Evolutionary conservation across 2,888 invertebrate genomes (phyloP), one percentile per base, ranked within the genome.

Genomic region (Drosophila hamatofila): DNA sequence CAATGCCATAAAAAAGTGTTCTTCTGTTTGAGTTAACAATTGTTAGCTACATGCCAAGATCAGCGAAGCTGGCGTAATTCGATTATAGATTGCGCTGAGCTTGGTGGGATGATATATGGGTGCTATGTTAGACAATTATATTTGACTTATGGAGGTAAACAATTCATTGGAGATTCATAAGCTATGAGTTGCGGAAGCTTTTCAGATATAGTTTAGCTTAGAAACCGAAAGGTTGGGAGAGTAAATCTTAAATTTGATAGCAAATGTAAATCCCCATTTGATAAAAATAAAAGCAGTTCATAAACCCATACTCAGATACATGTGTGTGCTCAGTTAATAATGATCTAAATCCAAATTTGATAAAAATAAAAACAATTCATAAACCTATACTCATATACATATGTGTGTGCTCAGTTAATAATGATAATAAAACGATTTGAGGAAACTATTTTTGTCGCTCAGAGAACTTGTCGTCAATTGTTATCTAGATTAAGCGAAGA

Each of bases 21-120:
- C 61, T 56, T 49, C 59, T 89, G 55, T 84, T 84, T 87, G 72
- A 59, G 37, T 42, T 46, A 64, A 27, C 63, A 84, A 84, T 84
- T 89, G 64, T 35, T 75, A 72, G 72, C 64, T 76, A 69, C 79
- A 70, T 59, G 88, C 35, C 56, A 87, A 78, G 60, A 63, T n/a
- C 14, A 25, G 58, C 67, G 72, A 44, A 54, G 37, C 37, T 72
- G 71, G 5, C 49, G 30, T 35, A 37, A 42, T 16, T 41, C 21
- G 18, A 18, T 41, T 8, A 33, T 3, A 35, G 14, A 16, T 2
- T 16, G 21, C 14, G 11, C 11, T 49, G 18, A 12, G 16, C 12
- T 30, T n/a, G 1, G 18, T n/a, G 1, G 18, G 27, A 35, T 52
- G 30, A 16, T 54, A 7, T 12, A 2, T 12, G 27, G 39, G 8